Percentiles rank a stretch among this genome's conserved stretches.
Conservation (phyloP, 2,888 invertebrate genomes). For the Apodemia zela region DNA sequence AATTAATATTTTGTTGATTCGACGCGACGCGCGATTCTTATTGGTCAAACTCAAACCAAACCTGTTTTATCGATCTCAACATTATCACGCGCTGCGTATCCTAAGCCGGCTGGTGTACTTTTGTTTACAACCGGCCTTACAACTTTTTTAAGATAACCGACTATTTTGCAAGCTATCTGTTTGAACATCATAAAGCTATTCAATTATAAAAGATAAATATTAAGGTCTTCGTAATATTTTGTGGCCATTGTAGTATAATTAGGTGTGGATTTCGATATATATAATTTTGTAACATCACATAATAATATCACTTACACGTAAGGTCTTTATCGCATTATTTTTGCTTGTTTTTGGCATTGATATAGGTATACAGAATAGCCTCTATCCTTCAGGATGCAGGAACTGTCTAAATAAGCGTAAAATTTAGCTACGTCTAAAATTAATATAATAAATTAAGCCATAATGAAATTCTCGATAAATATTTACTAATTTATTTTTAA, state of each 20-base stretch:
- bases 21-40: too few relatives aligned
- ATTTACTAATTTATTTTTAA: too few relatives aligned
- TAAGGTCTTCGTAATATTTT: not conserved
- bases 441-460: too few relatives aligned
- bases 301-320: constrained; percentile 14
- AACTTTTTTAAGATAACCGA: too few relatives aligned
- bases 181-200: not conserved
- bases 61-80: too few relatives aligned
- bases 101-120: too few relatives aligned
- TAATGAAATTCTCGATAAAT: too few relatives aligned
- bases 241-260: not conserved
- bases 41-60: too few relatives aligned
- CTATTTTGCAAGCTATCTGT: not conserved
- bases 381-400: not conserved
- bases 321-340: not conserved
- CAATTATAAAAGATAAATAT: not conserved
- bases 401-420: not conserved
- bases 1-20: too few relatives aligned
- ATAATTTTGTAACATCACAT: constrained; percentile 9
- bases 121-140: too few relatives aligned
- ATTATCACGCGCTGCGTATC: too few relatives aligned
- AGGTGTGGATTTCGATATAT: not conserved
- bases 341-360: not conserved
- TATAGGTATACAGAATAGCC: not conserved
- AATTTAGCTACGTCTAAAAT: not conserved